These are phyloP conservation scores for Caretta caretta DNA, from an alignment of 2,113 vertebrate species.

Conservation along the genomic window DNA sequence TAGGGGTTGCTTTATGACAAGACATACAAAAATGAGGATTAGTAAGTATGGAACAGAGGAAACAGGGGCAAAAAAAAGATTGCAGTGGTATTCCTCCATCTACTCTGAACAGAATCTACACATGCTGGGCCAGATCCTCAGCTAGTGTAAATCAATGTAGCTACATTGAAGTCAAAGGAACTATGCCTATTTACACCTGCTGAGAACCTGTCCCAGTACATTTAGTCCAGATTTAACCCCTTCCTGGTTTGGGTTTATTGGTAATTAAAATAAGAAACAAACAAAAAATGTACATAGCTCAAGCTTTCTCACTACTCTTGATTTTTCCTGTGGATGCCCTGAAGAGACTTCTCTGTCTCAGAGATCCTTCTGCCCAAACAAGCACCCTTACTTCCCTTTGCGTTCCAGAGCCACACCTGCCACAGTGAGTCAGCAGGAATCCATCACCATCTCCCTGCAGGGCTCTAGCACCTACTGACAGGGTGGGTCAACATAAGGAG, in stretches of 20 bases:
- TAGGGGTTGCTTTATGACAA: rapidly evolving
- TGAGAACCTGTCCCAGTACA: not conserved
- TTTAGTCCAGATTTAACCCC: not conserved
- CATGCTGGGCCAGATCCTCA: not conserved
- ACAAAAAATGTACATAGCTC: rapidly evolving
- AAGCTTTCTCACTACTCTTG: not conserved
- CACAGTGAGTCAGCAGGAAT: not conserved
- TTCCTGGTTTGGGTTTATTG: not conserved
- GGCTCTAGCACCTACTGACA: not conserved
- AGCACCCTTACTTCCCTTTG: not conserved
- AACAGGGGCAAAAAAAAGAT: not conserved
- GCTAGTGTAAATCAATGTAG: rapidly evolving
- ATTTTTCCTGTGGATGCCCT: not conserved
- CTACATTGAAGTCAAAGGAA: not conserved
- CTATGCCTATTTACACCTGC: not conserved
- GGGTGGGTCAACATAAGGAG: not conserved
- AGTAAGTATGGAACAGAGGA: not conserved
- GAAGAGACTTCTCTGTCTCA: not conserved
- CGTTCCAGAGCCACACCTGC: not conserved
- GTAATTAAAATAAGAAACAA: not conserved
- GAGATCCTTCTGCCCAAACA: not conserved
- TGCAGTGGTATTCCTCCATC: not conserved
- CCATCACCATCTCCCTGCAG: not conserved
- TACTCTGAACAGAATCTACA: not conserved
- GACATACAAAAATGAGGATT: not conserved